These are phyloP conservation scores for Cyclina sinensis DNA, from an alignment of 1,140 invertebrate species.

Conservation along the genomic window DNA sequence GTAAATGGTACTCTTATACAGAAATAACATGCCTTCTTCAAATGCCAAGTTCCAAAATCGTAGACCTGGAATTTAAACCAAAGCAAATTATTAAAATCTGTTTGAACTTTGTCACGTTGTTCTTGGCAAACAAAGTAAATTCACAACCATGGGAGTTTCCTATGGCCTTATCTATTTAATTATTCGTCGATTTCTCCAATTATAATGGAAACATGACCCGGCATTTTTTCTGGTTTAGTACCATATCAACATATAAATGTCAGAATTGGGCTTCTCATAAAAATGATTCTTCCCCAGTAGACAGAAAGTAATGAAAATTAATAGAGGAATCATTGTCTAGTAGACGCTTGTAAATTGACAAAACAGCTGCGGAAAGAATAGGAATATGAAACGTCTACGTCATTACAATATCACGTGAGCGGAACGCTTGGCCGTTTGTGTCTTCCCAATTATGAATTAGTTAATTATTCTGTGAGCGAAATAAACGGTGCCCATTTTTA, in stretches of 20 bases:
- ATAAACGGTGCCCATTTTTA: not conserved
- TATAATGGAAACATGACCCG: conserved; percentile 49
- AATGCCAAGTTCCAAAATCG: no score
- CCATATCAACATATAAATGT: conserved; percentile 62
- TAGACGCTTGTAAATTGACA: conserved; percentile 57
- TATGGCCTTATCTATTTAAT: conserved; percentile 50
- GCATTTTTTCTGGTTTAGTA: conserved; percentile 60
- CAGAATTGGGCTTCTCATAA: conserved; percentile 36
- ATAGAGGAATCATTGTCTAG: conserved; percentile 63
- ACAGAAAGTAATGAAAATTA: conserved; percentile 61
- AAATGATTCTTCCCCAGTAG: conserved; percentile 24
- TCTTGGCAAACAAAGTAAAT: conserved; percentile 48
- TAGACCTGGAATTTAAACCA: not conserved
- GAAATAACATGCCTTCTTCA: no score
- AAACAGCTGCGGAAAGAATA: conserved; percentile 55
- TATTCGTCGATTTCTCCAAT: conserved; percentile 23
- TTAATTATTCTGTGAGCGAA: conserved; percentile 27
- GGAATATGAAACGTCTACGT: conserved; percentile 46
- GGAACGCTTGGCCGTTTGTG: conserved; percentile 37
- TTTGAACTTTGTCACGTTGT: not conserved
- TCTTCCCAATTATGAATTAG: conserved; percentile 18
- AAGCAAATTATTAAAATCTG: not conserved
- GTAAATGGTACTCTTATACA: no score
- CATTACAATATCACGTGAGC: conserved; percentile 23
- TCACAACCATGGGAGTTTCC: conserved; percentile 25